These are phyloP conservation scores for Chrysomela aeneicollis DNA, from an alignment of 2,888 invertebrate genomes.

Conservation along the genomic window DNA sequence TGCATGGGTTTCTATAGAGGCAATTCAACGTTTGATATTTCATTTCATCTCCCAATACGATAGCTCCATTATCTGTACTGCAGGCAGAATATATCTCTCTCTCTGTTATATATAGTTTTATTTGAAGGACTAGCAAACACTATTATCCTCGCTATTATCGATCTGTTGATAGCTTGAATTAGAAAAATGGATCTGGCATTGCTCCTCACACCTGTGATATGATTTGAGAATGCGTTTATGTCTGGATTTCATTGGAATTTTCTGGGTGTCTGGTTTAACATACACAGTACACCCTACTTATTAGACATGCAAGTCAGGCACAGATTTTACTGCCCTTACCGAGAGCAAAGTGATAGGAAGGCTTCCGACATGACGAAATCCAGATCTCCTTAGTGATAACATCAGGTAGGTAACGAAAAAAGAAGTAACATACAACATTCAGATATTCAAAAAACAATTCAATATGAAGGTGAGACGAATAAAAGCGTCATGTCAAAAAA, in stretches of 20 bases:
- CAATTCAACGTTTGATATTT: no score
- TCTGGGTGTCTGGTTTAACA: background rate
- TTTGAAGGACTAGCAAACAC: no score
- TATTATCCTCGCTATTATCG: background rate
- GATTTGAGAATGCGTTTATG: background rate
- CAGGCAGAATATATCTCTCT: no score
- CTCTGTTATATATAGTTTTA: no score
- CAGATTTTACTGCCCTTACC: background rate
- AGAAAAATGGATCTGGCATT: background rate
- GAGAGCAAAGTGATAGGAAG: background rate
- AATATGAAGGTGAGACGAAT: no score
- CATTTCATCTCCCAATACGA: no score
- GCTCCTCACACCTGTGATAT: background rate
- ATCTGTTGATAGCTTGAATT: slow-evolving; percentile 15
- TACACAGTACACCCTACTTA: background rate
- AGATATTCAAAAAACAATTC: no score
- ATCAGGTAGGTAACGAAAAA: background rate
- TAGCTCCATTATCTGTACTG: no score
- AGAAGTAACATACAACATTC: no score
- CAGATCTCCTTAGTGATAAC: background rate
- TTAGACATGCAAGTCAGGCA: background rate
- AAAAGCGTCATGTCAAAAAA: no score
- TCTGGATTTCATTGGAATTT: background rate
- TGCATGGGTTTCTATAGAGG: no score
- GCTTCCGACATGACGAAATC: background rate